phyloP scores from a whole-genome alignment of 37 sponge, comb jelly and placozoan species.

The Amphimedon queenslandica region DNA sequence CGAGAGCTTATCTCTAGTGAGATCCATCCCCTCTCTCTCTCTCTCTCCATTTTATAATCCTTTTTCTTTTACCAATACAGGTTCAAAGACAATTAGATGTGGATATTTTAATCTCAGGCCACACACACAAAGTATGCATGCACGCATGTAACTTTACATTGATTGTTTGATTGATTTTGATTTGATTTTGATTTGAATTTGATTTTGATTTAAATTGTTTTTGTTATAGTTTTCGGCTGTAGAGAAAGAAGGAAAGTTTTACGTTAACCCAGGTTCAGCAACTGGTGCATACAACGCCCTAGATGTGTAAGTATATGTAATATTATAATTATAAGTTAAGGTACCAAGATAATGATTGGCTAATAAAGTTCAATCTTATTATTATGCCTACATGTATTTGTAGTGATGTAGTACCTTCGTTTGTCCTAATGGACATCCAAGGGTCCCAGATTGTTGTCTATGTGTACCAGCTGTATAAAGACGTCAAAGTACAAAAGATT shows the following conservation, averaged over 20 bases:
- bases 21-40: not conserved
- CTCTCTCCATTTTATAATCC: not conserved
- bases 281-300: constrained; percentile 97
- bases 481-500: constrained; percentile 93
- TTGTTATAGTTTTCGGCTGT: constrained; percentile 74
- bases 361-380: too few relatives aligned
- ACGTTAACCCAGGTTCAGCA: constrained; percentile 97
- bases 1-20: constrained; percentile 85
- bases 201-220: not conserved
- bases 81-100: constrained; percentile 95
- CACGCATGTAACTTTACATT: not conserved
- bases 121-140: constrained; percentile 91
- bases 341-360: too few relatives aligned
- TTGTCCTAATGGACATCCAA: constrained; percentile 98
- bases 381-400: too few relatives aligned
- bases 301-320: constrained; percentile 50
- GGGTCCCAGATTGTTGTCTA: constrained; percentile 78
- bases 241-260: constrained; percentile 94
- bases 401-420: constrained; percentile 88
- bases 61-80: constrained; percentile 36
- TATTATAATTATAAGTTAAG: constrained; percentile 11
- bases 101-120: constrained; percentile 93
- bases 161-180: too few relatives aligned
- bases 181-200: not conserved
- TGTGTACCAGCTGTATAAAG: constrained; percentile 83